Conservation (phyloP, 2,797 vertebrate genomes). For the Acridotheres tristis region DNA sequence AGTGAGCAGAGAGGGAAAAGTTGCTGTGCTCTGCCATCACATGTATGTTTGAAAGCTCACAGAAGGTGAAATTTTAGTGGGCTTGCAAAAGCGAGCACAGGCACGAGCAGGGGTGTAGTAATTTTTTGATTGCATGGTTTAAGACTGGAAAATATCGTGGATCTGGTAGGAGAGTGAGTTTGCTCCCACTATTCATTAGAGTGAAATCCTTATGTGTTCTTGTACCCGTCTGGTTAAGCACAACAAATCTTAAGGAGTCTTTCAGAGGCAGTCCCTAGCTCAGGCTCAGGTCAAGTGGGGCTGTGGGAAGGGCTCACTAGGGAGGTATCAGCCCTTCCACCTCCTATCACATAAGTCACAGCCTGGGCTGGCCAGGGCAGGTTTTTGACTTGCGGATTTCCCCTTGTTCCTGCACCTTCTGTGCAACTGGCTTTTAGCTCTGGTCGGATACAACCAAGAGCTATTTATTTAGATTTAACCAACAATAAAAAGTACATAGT, state of each 20-base stretch:
- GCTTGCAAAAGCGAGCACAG: neutral
- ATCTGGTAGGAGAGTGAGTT: neutral
- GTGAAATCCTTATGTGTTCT: neutral
- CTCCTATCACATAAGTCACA: neutral
- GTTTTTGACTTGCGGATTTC: neutral
- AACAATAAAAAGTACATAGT: slow-evolving; percentile 57
- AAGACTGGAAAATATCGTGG: neutral
- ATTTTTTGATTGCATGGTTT: neutral
- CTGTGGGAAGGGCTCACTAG: neutral
- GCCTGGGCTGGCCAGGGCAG: neutral
- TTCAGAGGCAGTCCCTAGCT: neutral
- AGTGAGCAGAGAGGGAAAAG: neutral
- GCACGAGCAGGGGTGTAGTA: neutral
- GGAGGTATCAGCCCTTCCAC: neutral
- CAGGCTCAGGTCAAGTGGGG: neutral
- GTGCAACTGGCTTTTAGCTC: neutral
- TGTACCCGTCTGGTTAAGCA: neutral
- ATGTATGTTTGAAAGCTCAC: neutral
- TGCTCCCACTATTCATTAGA: neutral
- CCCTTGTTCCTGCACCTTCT: neutral
- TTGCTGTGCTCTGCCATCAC: neutral
- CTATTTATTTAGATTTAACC: slow-evolving; percentile 57
- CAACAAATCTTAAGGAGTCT: neutral
- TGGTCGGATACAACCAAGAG: neutral
- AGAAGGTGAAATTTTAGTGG: neutral